Evolutionary conservation across 1,140 invertebrate genomes (phyloP).

Genomic region (Drosophila repletoides): DNA sequence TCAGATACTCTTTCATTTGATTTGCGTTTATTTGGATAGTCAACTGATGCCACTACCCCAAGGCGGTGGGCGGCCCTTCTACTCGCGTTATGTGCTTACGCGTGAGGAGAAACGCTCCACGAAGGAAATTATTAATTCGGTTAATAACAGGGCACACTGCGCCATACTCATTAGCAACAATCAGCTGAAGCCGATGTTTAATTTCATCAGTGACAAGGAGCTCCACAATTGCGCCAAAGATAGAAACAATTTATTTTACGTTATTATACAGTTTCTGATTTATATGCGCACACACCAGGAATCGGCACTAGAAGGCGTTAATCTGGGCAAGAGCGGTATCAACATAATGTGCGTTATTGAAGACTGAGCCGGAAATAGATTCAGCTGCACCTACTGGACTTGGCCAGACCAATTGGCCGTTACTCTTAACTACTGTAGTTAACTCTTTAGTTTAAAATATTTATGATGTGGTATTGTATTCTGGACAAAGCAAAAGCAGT

Average conservation of each 20-base stretch:
- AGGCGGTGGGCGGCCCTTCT: conserved; percentile 90
- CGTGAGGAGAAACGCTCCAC: conserved; percentile 81
- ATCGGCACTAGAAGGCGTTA: conserved; percentile 90
- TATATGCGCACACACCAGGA: conserved; percentile 89
- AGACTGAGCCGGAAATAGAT: conserved; percentile 62
- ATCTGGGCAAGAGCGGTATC: conserved; percentile 89
- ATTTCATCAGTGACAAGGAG: conserved; percentile 82
- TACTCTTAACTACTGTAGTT: neutral
- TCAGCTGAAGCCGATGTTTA: conserved; percentile 76
- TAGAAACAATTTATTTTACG: conserved; percentile 92
- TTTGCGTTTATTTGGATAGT: conserved; percentile 91
- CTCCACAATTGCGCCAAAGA: conserved; percentile 85
- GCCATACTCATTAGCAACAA: conserved; percentile 70
- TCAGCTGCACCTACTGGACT: conserved; percentile 4
- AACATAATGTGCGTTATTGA: conserved; percentile 91
- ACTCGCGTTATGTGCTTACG: conserved; percentile 83
- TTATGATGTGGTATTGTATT: conserved; percentile 21
- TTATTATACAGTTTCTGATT: conserved; percentile 90
- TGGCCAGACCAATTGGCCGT: conserved; percentile 2
- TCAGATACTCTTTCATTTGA: conserved; percentile 91
- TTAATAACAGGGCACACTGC: conserved; percentile 77
- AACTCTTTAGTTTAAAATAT: conserved; percentile 14
- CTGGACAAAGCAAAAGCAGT: neutral
- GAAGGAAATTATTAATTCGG: conserved; percentile 79
- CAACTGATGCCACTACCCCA: conserved; percentile 90